Percentiles rank a stretch among this genome's conserved stretches.
phyloP scores from a whole-genome alignment of 2,797 vertebrate species.

The Psittacula derbiana region DNA sequence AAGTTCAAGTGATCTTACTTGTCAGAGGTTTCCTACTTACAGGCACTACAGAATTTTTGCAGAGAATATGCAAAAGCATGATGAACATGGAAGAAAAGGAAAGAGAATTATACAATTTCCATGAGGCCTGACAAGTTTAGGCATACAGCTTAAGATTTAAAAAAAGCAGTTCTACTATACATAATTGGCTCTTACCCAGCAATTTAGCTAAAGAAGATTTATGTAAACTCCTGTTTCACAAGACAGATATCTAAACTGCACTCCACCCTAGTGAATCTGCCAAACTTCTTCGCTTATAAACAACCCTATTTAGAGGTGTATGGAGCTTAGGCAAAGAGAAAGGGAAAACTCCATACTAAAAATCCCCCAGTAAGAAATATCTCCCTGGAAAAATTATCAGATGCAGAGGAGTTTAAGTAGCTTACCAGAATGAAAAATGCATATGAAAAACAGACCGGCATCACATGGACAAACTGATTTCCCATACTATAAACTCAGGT shows the following conservation, averaged over 20 bases:
- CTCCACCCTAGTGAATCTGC: background rate
- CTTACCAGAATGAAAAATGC: background rate
- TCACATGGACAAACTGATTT: conserved; percentile 36
- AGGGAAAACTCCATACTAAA: background rate
- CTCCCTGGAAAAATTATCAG: conserved; percentile 33
- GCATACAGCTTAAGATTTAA: background rate
- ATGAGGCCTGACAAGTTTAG: background rate
- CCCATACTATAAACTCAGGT: background rate
- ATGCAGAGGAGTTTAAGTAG: background rate
- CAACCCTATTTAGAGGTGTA: background rate
- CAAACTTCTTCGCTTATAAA: background rate
- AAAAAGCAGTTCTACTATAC: background rate
- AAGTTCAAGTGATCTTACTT: background rate
- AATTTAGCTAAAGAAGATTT: conserved; percentile 44
- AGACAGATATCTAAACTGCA: background rate
- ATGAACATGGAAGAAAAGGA: background rate
- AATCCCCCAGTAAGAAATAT: background rate
- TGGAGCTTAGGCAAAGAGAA: background rate
- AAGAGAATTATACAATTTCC: background rate
- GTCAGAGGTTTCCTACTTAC: background rate
- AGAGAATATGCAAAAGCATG: background rate
- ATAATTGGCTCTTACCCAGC: background rate
- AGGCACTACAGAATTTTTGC: background rate
- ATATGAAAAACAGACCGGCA: conserved; percentile 15
- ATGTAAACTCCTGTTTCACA: conserved; percentile 28